phyloP scores from a whole-genome alignment of 1,140 invertebrate genomes.

The Tetramorium alpestre region DNA sequence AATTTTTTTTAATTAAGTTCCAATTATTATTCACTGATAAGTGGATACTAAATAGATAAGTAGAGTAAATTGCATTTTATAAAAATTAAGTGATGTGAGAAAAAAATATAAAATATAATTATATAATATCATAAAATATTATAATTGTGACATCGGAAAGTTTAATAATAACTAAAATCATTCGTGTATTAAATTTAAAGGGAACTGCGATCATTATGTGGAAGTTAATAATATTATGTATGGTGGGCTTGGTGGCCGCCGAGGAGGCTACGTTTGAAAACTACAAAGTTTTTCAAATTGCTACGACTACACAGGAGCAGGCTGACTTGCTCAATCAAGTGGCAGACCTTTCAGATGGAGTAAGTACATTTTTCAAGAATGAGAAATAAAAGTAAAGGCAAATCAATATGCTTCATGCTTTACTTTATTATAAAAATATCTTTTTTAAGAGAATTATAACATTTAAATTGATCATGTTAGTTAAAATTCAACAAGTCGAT shows the following conservation, averaged over 20 bases:
- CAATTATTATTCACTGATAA: background rate
- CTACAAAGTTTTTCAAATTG: background rate
- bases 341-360: background rate
- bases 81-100: background rate
- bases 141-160: background rate
- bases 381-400: background rate
- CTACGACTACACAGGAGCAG: background rate
- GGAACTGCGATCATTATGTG: conserved; percentile 3
- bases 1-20: background rate
- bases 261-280: background rate
- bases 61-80: background rate
- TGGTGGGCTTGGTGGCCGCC: background rate
- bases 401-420: background rate
- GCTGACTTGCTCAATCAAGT: background rate
- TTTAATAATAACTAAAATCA: background rate
- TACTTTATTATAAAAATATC: background rate
- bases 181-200: background rate
- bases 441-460: background rate
- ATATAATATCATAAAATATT: background rate
- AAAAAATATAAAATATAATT: background rate
- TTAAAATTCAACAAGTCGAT: background rate
- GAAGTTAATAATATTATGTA: background rate
- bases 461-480: background rate
- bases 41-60: background rate
- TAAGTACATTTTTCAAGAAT: background rate